phyloP scores from a whole-genome alignment of 2,888 invertebrate species.

The Mongoloraphidia duomilia region DNA sequence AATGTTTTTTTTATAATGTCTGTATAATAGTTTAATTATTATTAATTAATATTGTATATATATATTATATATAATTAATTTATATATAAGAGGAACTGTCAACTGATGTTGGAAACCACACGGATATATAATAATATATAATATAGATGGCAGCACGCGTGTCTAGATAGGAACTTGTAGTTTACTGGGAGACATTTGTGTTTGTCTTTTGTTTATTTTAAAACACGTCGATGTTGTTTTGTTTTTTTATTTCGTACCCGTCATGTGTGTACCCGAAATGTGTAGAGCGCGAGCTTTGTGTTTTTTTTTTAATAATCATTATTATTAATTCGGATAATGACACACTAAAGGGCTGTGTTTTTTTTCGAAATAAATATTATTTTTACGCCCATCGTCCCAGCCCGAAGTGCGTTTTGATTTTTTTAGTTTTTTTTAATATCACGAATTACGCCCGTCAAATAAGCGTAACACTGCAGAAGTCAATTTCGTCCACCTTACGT shows the following conservation, averaged over 20 bases:
- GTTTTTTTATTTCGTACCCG: conserved; percentile 2
- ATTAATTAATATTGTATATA: conserved; percentile 3
- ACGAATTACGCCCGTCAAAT: neutral
- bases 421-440: neutral
- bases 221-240: neutral
- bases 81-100: conserved; percentile 24
- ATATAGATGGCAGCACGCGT: conserved; percentile 20
- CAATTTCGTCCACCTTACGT: neutral
- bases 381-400: conserved; percentile 6
- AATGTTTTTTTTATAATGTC: neutral
- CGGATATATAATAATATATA: too few species aligned
- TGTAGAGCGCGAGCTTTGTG: neutral
- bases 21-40: conserved; percentile 1
- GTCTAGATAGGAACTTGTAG: conserved; percentile 31
- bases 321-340: conserved; percentile 8
- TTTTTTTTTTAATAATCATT: conserved; percentile 13
- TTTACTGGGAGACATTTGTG: conserved; percentile 26
- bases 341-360: conserved; percentile 1
- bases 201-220: conserved; percentile 1
- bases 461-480: neutral
- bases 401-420: conserved; percentile 1
- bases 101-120: conserved; percentile 1
- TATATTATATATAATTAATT: neutral
- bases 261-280: neutral
- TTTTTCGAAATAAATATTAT: conserved; percentile 15